These are phyloP conservation scores for Panorpa germanica DNA, from an alignment of 2,888 invertebrate species.

Conservation along the genomic window DNA sequence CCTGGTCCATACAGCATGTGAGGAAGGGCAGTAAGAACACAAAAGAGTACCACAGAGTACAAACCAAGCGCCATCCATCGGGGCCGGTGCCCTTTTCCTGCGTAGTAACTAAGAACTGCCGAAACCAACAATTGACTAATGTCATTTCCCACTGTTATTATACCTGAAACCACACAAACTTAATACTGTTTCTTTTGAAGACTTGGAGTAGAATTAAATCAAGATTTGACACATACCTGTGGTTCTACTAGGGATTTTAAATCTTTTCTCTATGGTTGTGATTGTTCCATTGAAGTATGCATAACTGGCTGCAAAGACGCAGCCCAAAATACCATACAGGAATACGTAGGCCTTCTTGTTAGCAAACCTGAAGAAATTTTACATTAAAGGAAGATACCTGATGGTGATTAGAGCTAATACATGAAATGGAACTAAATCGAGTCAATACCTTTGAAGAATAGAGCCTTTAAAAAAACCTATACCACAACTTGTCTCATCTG, in stretches of 20 bases:
- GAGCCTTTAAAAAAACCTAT: conserved; percentile 36
- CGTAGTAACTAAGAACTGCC: conserved; percentile 45
- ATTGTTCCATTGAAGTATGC: conserved; percentile 57
- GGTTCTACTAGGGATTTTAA: conserved; percentile 50
- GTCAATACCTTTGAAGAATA: conserved; percentile 33
- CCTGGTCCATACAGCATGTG: conserved; percentile 51
- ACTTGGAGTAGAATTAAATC: conserved; percentile 2
- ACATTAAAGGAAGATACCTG: background rate
- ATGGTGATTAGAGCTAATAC: background rate
- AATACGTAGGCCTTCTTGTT: conserved; percentile 29
- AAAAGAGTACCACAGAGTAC: conserved; percentile 39
- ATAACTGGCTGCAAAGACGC: conserved; percentile 46
- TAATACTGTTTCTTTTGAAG: conserved; percentile 17
- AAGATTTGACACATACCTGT: conserved; percentile 33
- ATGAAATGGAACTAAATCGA: background rate
- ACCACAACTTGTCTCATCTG: conserved; percentile 44
- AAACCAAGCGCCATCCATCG: conserved; percentile 48
- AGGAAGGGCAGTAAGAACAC: conserved; percentile 43
- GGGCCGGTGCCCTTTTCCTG: conserved; percentile 49
- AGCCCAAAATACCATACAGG: conserved; percentile 45
- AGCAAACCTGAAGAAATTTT: conserved; percentile 21
- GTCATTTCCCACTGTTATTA: conserved; percentile 56
- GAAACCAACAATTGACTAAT: conserved; percentile 49
- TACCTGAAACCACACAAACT: conserved; percentile 24
- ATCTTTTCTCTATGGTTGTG: conserved; percentile 52